Evolutionary conservation across 2,797 vertebrate genomes (phyloP), one percentile per base, ranked within the genome.

Genomic region (Chloroceryle inda): DNA sequence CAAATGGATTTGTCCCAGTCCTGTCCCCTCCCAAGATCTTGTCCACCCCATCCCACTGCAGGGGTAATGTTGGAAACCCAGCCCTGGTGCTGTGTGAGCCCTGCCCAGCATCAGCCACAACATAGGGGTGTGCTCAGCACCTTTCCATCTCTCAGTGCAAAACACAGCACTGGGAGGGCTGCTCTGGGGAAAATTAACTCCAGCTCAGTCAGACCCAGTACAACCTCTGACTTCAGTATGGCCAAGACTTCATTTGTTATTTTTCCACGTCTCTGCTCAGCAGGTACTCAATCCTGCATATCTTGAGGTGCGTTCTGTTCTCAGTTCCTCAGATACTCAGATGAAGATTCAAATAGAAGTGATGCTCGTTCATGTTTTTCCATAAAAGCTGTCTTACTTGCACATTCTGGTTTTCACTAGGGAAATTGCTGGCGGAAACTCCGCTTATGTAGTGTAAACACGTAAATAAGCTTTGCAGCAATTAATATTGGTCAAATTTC

Each of bases 401-500:
- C 63, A 84, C 59, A 79, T 63, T 81, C 79, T 88, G 37, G n/a
- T 91, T 92, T 94, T 79, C 91, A 82, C 73, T 75, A 33, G 89
- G 85, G 92, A 94, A 88, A 63, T n/a, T 91, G 82, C 82, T 92
- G 94, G 92, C 92, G 91, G 35, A 81, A 94, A 23, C 47, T 95
- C 29, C 79, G 71, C 55, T 84, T 67, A 29, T 20, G 19, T 88
- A 86, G 50, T 56, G 40, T 86, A 95, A 96, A 95, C 82, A 96
- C 76, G 88, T 86, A 92, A 96, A 94, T 74, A 95, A 94, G 31
- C 69, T 94, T 92, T 95, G 80, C 71, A 85, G 85, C 76, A 93
- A 92, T 93, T 94, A 95, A 94, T 94, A 71, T 90, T 90, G 88
- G 95, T 94, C 91, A 84, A 76, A 63, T 86, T 90, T 92, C 91